These are phyloP conservation scores for Ostrea edulis DNA, from an alignment of 1,140 invertebrate genomes.

Conservation along the genomic window DNA sequence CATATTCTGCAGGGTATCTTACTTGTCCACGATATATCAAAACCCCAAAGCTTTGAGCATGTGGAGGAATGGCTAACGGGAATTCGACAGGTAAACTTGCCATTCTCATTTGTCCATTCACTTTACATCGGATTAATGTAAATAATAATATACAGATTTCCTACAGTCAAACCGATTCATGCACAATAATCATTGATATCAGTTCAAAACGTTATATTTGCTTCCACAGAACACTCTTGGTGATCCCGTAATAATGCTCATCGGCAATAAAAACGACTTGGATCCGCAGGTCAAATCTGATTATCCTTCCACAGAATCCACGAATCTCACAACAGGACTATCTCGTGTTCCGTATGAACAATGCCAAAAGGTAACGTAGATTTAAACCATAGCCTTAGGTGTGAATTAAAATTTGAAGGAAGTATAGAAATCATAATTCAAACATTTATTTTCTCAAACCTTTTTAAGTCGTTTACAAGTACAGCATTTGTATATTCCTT, in stretches of 20 bases:
- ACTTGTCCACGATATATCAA: conserved; percentile 39
- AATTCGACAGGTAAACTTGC: background rate
- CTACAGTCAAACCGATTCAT: background rate
- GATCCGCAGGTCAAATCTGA: background rate
- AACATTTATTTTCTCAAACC: no score
- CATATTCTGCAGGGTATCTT: conserved; percentile 2
- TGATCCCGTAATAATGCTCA: conserved; percentile 20
- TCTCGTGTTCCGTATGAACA: conserved; percentile 6
- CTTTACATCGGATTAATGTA: background rate
- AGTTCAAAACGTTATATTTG: background rate
- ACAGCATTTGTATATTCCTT: no score
- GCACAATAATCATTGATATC: background rate
- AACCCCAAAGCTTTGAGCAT: conserved; percentile 16
- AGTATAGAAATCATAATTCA: no score
- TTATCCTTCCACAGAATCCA: background rate
- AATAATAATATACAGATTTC: no score
- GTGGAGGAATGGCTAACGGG: conserved; percentile 25
- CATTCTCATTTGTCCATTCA: background rate
- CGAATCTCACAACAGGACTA: background rate
- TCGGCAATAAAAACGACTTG: conserved; percentile 40
- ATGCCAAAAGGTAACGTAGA: background rate
- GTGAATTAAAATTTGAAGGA: no score
- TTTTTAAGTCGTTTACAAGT: no score
- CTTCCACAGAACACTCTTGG: conserved; percentile 5
- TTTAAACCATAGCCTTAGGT: no score